Evolutionary conservation across 2,113 vertebrate species (phyloP).

Genomic region (Uria aalge): DNA sequence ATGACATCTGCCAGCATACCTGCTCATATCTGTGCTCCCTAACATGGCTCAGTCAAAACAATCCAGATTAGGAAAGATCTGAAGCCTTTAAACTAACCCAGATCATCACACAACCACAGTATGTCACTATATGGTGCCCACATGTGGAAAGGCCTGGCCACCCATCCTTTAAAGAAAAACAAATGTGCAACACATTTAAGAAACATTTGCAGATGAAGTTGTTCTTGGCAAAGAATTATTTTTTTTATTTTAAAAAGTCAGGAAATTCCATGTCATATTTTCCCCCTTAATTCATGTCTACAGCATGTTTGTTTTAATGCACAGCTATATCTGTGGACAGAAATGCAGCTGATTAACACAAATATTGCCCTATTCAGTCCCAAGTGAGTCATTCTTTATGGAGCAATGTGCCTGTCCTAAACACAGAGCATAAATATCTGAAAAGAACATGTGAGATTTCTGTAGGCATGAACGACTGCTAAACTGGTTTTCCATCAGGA

Average conservation of each 20-base stretch:
- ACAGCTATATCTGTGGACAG: neutral
- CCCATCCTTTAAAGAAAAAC: conserved; percentile 36
- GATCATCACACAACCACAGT: neutral
- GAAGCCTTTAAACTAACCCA: neutral
- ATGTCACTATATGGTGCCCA: neutral
- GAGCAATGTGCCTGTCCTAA: neutral
- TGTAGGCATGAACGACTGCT: neutral
- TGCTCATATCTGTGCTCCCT: neutral
- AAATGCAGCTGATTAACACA: conserved; percentile 13
- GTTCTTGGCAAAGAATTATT: neutral
- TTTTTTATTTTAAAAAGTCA: neutral
- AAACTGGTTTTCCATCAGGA: neutral
- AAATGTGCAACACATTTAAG: conserved; percentile 21
- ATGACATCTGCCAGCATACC: neutral
- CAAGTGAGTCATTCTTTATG: neutral
- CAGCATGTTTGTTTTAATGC: neutral
- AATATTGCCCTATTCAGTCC: neutral
- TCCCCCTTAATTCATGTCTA: conserved; percentile 3
- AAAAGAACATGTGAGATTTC: neutral
- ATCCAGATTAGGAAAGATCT: neutral
- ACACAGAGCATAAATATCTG: neutral
- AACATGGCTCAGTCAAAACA: neutral
- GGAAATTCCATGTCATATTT: conserved; percentile 19
- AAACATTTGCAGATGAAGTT: conserved; percentile 30
- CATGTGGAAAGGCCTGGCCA: conserved; percentile 15